Percentiles rank a stretch among this genome's conserved stretches.
Evolutionary conservation across 2,113 vertebrate genomes (phyloP).

Genomic region (Nothoprocta pentlandii): DNA sequence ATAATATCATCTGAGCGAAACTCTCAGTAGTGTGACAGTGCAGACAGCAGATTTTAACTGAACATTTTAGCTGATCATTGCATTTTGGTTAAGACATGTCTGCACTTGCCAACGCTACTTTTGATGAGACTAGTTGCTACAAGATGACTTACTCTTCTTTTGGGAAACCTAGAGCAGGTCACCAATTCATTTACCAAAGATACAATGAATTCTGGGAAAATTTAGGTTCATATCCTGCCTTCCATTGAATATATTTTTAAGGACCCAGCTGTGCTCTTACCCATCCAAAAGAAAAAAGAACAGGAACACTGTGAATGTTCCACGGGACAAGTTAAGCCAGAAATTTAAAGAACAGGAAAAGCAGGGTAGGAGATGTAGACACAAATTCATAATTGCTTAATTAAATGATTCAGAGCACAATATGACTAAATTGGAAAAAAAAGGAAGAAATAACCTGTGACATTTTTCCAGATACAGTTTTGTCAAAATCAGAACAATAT

Average conservation of each 20-base stretch:
- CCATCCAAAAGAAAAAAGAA: not conserved
- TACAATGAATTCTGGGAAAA: not conserved
- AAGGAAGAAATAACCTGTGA: not conserved
- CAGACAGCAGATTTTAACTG: not conserved
- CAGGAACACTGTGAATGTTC: not conserved
- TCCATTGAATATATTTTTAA: not conserved
- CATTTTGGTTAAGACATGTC: not conserved
- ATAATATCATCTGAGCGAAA: not conserved
- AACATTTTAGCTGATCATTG: not conserved
- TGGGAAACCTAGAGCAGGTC: not conserved
- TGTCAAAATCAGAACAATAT: not conserved
- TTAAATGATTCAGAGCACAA: conserved; percentile 9
- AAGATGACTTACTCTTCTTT: not conserved
- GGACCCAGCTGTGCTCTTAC: not conserved
- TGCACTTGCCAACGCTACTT: not conserved
- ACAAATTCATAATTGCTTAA: not conserved
- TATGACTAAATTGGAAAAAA: not conserved
- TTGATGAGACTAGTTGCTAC: not conserved
- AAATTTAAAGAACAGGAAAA: not conserved
- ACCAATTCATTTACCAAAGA: not conserved
- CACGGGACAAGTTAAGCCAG: not conserved
- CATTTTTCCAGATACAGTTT: not conserved
- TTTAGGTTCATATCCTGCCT: not conserved
- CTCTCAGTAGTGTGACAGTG: not conserved
- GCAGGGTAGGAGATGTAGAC: not conserved